Percentiles rank a stretch among this genome's conserved stretches.
phyloP scores from a whole-genome alignment of 2,797 vertebrate species.

The Allobates femoralis region DNA sequence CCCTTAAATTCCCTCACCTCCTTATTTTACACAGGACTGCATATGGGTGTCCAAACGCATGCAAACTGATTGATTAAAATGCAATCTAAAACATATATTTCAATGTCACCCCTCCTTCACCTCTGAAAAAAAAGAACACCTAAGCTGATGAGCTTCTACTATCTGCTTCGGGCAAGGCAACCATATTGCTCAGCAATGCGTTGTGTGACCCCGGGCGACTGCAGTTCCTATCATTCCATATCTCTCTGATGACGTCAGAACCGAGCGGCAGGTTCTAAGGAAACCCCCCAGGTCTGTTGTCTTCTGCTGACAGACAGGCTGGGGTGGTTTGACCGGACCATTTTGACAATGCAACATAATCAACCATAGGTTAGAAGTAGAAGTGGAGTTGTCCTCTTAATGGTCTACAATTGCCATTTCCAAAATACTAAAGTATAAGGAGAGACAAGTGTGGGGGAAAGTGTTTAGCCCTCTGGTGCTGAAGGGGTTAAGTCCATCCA shows the following conservation, averaged over 20 bases:
- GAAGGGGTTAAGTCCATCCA: not conserved
- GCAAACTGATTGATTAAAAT: not conserved
- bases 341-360: not conserved
- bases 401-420: not conserved
- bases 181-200: constrained; percentile 50
- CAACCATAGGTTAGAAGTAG: not conserved
- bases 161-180: constrained; percentile 14
- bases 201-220: constrained; percentile 4
- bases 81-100: not conserved
- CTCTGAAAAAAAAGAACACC: not conserved
- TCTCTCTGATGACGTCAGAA: constrained; percentile 45
- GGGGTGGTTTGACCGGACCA: constrained; percentile 45
- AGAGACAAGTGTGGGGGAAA: not conserved
- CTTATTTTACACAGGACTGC: not conserved
- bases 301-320: constrained; percentile 46
- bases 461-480: not conserved
- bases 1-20: not conserved
- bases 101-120: not conserved
- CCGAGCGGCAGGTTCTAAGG: constrained; percentile 21
- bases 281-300: constrained; percentile 27
- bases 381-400: not conserved
- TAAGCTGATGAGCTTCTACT: not conserved
- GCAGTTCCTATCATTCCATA: constrained; percentile 50
- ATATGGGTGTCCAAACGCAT: not conserved
- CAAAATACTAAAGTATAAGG: not conserved